phyloP scores from a whole-genome alignment of 2,113 vertebrate species.

The Sphaerodactylus townsendi region DNA sequence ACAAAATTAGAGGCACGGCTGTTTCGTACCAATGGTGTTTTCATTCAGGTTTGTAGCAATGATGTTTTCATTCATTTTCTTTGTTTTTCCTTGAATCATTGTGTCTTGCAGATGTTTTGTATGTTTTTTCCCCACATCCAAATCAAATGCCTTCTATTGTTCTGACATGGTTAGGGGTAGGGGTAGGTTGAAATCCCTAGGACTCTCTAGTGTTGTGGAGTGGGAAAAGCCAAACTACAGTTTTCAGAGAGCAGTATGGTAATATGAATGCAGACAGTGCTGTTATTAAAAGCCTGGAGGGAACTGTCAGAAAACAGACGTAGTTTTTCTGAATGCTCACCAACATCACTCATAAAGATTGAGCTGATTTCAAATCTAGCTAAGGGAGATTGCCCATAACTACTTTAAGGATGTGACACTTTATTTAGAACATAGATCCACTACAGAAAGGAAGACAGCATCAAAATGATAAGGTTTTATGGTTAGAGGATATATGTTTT shows the following conservation, averaged over 20 bases:
- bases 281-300: background rate
- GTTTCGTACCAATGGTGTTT: constrained; percentile 54
- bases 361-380: background rate
- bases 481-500: rapidly evolving
- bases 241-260: background rate
- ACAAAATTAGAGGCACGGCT: background rate
- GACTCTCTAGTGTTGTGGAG: no score
- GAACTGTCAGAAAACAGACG: background rate
- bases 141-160: no score
- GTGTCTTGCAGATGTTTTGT: constrained; percentile 36
- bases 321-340: background rate
- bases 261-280: background rate
- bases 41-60: constrained; percentile 57
- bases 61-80: constrained; percentile 66
- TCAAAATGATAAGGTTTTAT: rapidly evolving
- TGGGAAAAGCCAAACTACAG: background rate
- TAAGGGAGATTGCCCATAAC: background rate
- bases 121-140: no score
- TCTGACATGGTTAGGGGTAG: no score
- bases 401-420: background rate
- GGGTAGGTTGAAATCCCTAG: no score
- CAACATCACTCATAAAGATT: background rate
- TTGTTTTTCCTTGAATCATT: constrained; percentile 55
- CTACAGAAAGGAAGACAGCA: background rate
- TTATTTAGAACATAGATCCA: background rate